A percentile compares a stretch with the other conserved stretches of the same genome.
These are phyloP conservation scores for Parnassius smintheus DNA, from an alignment of 2,888 invertebrate species.

Conservation along the genomic window DNA sequence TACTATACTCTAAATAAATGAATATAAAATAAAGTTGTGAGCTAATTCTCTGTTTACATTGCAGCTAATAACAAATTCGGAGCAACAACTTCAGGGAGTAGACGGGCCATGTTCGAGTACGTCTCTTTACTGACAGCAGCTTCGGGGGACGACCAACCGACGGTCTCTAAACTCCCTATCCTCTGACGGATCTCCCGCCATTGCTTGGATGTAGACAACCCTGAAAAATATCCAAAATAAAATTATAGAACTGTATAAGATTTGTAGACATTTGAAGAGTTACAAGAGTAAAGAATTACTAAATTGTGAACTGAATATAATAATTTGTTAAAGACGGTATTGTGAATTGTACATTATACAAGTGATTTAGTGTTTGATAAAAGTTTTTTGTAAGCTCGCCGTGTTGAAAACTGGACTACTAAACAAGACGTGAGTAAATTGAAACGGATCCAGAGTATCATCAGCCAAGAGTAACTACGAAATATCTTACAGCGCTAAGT, in stretches of 20 bases:
- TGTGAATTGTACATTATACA: conserved; percentile 23
- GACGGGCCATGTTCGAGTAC: conserved; percentile 75
- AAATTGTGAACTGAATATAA: conserved; percentile 18
- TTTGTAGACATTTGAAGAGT: conserved; percentile 10
- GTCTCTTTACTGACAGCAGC: conserved; percentile 75
- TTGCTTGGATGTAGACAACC: conserved; percentile 69
- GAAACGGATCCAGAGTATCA: conserved; percentile 3
- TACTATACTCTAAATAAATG: neutral
- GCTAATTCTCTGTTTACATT: neutral
- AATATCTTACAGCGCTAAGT: conserved; percentile 12
- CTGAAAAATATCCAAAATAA: conserved; percentile 27
- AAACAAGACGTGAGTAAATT: conserved; percentile 5
- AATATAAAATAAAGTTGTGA: too few species aligned
- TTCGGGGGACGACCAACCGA: conserved; percentile 48
- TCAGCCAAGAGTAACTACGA: conserved; percentile 3
- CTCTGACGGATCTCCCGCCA: conserved; percentile 65
- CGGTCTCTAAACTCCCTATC: conserved; percentile 68
- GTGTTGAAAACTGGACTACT: conserved; percentile 13
- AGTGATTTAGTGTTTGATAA: conserved; percentile 28
- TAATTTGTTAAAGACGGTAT: conserved; percentile 21
- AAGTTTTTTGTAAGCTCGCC: conserved; percentile 25
- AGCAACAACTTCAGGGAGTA: conserved; percentile 67
- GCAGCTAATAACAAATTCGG: conserved; percentile 62
- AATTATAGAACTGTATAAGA: conserved; percentile 20
- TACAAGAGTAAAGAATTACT: conserved; percentile 8